These are phyloP conservation scores for Glaucidium brasilianum DNA, from an alignment of 2,113 vertebrate species.

Conservation along the genomic window DNA sequence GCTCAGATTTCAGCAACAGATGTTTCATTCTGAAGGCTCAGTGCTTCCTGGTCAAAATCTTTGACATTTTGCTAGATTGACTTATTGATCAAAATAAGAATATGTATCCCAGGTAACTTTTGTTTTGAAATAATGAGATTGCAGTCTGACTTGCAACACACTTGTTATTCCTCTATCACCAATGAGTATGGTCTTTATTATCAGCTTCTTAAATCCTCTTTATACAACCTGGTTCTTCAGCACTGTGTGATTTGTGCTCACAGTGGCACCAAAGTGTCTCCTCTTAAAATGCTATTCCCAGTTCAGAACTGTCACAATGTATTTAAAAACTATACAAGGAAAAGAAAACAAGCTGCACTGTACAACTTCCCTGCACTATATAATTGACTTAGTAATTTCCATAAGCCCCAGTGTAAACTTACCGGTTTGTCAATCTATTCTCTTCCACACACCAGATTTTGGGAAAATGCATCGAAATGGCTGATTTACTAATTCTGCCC, in stretches of 20 bases:
- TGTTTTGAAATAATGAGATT: neutral
- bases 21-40: neutral
- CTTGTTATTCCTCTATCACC: neutral
- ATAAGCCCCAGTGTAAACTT: conserved; percentile 30
- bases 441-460: neutral
- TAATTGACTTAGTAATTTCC: neutral
- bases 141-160: neutral
- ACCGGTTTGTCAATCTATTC: neutral
- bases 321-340: conserved; percentile 18
- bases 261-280: neutral
- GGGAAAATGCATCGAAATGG: conserved; percentile 1
- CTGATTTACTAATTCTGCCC: conserved; percentile 55
- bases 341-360: neutral
- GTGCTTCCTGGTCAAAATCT: neutral
- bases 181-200: neutral
- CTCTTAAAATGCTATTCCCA: neutral
- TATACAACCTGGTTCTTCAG: neutral
- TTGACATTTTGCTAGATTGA: neutral
- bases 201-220: neutral
- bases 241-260: neutral
- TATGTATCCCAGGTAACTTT: neutral
- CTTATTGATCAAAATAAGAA: conserved; percentile 6
- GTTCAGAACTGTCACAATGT: neutral
- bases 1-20: neutral
- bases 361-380: neutral